phyloP scores from a whole-genome alignment of 2,888 invertebrate species.

The Torymus texanus region DNA sequence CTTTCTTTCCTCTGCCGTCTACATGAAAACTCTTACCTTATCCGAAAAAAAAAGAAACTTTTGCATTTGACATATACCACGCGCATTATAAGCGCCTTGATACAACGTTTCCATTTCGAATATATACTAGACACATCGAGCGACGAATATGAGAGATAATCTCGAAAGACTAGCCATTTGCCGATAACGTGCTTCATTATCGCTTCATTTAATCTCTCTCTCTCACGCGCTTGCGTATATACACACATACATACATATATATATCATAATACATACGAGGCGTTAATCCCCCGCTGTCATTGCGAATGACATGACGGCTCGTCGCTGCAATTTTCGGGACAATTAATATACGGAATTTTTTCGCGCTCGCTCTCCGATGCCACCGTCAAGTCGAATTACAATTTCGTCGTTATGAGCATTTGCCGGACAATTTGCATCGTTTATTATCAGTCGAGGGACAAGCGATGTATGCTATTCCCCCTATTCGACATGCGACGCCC shows the following conservation, averaged over 20 bases:
- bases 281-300: slow-evolving; percentile 32
- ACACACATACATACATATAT: neutral
- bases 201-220: slow-evolving; percentile 49
- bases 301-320: slow-evolving; percentile 33
- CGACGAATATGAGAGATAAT: slow-evolving; percentile 40
- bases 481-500: neutral
- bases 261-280: neutral
- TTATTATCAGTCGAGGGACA: slow-evolving; percentile 24
- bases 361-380: too few relatives aligned
- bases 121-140: neutral
- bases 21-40: too few relatives aligned
- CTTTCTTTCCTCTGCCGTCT: too few relatives aligned
- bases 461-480: neutral
- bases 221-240: neutral
- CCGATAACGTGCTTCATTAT: slow-evolving; percentile 52
- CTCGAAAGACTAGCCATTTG: slow-evolving; percentile 50
- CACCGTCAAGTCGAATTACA: slow-evolving; percentile 34
- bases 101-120: slow-evolving; percentile 23
- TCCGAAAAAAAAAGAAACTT: too few relatives aligned
- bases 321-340: slow-evolving; percentile 42
- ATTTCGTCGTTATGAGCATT: slow-evolving; percentile 17
- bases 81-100: neutral
- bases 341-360: slow-evolving; percentile 40
- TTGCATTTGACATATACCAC: too few relatives aligned
- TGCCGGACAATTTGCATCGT: slow-evolving; percentile 34